Evolutionary conservation across 2,888 invertebrate genomes (phyloP), one percentile per base, ranked within the genome.

Genomic region (Rhamnusium bicolor): DNA sequence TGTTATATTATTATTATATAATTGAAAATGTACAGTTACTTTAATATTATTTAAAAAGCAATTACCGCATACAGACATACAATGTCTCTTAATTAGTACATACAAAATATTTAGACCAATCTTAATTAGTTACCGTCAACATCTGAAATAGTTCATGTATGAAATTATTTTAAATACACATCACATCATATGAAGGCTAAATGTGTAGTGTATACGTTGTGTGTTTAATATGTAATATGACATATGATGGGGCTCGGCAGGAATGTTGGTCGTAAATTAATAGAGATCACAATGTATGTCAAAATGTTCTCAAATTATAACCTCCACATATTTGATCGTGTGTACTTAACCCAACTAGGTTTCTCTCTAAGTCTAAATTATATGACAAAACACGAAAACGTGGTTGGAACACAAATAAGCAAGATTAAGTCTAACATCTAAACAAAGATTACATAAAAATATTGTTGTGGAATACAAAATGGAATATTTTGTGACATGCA

Each of bases 301-400:
- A 65, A 53, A 53, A 65, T 53, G 14, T 53, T 53, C 40, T 49
- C 29, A 19, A 65, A 19, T 53, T 53, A 27, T 53, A 18, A 32
- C 18, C 54, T 53, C 19, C 32, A 53, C 65, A 18, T 65, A 65
- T 65, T 53, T 65, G 53, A 54, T 19, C 32, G 53, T 19, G 54
- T 65, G 40, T 53, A 32, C 53, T 53, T 65, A 65, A 65, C 65
- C 65, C 65, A 65, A 53, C 53, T 65, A 29, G 27, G 32, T 53
- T 53, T 65, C 54, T 49, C 54, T 54, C 65, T 54, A 65, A 51
- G 54, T 53, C n/a, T 40, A 4, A 24, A 2, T 2, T 19, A 65
- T 32, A 51, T 53, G 53, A 65, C 21, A 53, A 53, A 32, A 53
- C 12, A 12, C 40, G 32, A 32, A 65, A 32, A 65, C 65, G 65